These are phyloP conservation scores for Kobus ellipsiprymnus DNA, from an alignment of 2,113 vertebrate genomes.

Conservation along the genomic window DNA sequence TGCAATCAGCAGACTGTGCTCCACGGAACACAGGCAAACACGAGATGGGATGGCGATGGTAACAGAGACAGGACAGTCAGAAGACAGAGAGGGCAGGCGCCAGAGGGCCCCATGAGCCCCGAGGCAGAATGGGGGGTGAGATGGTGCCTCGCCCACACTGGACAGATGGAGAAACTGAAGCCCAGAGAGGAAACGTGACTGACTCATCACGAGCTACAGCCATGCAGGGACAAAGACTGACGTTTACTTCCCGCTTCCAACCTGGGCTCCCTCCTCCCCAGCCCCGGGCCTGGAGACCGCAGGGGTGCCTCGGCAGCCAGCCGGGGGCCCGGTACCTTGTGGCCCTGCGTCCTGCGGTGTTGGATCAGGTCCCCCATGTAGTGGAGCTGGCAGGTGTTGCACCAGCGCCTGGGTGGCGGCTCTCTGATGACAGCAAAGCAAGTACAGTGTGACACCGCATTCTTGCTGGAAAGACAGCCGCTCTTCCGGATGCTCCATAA, in stretches of 20 bases:
- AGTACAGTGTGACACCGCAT: not conserved
- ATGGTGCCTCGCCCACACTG: not conserved
- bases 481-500: not conserved
- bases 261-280: not conserved
- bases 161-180: not conserved
- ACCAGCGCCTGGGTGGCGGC: conserved; percentile 86
- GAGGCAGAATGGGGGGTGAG: not conserved
- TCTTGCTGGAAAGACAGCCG: not conserved
- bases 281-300: not conserved
- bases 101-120: not conserved
- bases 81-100: not conserved
- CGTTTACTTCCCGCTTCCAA: fast-evolving
- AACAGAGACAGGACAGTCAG: not conserved
- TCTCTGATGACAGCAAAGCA: conserved; percentile 67
- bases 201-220: fast-evolving
- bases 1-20: not conserved
- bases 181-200: not conserved
- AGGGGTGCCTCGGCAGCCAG: fast-evolving
- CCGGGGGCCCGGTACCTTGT: conserved; percentile 86
- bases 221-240: not conserved
- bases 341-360: conserved; percentile 89
- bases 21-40: not conserved
- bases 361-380: conserved; percentile 90
- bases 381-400: conserved; percentile 90
- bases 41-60: not conserved